These are phyloP conservation scores for Leptinotarsa tumamoca DNA, from an alignment of 2,888 invertebrate genomes.

Conservation along the genomic window DNA sequence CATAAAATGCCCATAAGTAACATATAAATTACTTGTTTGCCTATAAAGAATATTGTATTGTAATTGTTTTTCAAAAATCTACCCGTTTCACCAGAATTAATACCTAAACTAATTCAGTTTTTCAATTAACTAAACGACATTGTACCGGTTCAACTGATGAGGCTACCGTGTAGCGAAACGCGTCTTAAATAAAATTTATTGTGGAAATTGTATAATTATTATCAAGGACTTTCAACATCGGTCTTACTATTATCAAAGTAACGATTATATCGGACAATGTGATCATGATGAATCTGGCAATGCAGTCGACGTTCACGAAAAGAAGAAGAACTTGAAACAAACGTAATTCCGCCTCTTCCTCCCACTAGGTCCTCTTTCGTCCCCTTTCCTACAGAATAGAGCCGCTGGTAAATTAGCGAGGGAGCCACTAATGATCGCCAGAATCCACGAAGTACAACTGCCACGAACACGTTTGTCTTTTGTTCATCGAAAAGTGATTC, in stretches of 20 bases:
- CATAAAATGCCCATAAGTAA: no score
- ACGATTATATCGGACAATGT: conserved; percentile 30
- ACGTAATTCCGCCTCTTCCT: conserved; percentile 14
- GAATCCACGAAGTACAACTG: conserved; percentile 56
- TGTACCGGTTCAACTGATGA: no score
- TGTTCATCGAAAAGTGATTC: conserved; percentile 56
- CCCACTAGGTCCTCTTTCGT: not conserved
- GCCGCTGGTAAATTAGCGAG: conserved; percentile 48
- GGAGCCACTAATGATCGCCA: conserved; percentile 53
- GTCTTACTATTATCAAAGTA: not conserved
- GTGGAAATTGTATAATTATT: no score
- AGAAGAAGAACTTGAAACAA: conserved; percentile 30
- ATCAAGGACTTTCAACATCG: not conserved
- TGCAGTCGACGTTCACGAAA: conserved; percentile 33
- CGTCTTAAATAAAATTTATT: no score
- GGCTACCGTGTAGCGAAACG: no score
- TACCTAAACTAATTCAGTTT: not conserved
- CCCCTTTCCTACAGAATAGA: conserved; percentile 13
- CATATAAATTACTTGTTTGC: no score
- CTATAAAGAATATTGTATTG: no score
- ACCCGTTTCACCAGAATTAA: no score
- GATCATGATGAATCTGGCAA: conserved; percentile 28
- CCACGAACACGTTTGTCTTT: conserved; percentile 58
- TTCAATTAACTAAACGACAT: not conserved
- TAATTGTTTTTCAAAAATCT: no score